Evolutionary conservation across 2,797 vertebrate species (phyloP), one percentile per base, ranked within the genome.

Genomic region (Hydrophis major): DNA sequence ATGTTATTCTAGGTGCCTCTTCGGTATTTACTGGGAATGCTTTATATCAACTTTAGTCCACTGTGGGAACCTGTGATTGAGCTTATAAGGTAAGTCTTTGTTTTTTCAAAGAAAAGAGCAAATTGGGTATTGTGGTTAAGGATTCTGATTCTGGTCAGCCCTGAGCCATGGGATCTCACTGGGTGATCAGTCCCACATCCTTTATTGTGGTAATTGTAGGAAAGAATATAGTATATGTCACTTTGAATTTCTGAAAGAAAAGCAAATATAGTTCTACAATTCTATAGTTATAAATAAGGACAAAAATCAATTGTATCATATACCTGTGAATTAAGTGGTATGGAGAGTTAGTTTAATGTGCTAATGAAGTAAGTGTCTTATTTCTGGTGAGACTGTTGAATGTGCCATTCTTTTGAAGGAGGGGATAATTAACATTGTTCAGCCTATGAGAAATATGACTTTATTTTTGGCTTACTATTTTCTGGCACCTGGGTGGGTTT

Each of bases 1-100:
- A 1, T 95, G 87, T 95, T 88, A 6, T 96, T 95, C 25, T 97
- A 99, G 99, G 98, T 99, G 37, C 99, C 99, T 25, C 98, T 99
- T 94, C 98, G 99, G 11, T 99, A 99, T 96, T 98, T 99, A 92
- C 96, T 99, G 22, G 98, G 98, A 56, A 99, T 99, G 99, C 97
- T 99, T 83, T 99, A 99, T 89, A 92, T 99, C 94, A 99, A 99
- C 97, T 99, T 99, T 98, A 98, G 96, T 87, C 98, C 98, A 6
- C 97, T 99, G 91, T 99, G 99, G 99, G 98, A 99, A 92, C 97
- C 99, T 11, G 98, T 99, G 53, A 98, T 98, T 94, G 99, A 99
- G 18, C 98, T 99, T 20, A 93, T 99, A 89, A 98, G 96, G 99
- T 99, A 95, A 99, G 99, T 98, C 16, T 94, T 57, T 50, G 25